A percentile compares a stretch with the other conserved stretches of the same genome.
These are phyloP conservation scores for Liopterus haemorrhoidalis DNA, from an alignment of 2,888 invertebrate genomes.

Conservation along the genomic window DNA sequence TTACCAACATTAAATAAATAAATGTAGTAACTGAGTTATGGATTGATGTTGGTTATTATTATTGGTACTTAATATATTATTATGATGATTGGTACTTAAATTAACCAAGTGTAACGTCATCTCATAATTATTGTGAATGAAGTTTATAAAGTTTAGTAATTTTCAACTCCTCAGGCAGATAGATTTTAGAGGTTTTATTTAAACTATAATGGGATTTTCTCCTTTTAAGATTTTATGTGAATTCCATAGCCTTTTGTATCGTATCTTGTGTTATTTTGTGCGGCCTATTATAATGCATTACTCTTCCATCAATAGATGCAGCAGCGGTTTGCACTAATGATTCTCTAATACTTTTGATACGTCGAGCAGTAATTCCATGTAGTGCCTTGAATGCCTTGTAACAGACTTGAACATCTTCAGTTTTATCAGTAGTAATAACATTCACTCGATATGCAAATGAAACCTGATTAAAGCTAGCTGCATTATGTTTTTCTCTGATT, in stretches of 20 bases:
- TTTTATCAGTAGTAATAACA: too few species aligned
- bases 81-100: too few species aligned
- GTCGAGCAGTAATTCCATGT: neutral
- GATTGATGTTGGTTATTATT: too few species aligned
- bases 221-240: neutral
- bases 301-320: neutral
- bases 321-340: neutral
- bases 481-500: too few species aligned
- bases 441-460: too few species aligned
- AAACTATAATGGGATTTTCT: conserved; percentile 2
- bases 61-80: too few species aligned
- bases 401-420: neutral
- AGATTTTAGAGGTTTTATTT: neutral
- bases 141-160: too few species aligned
- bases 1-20: too few species aligned
- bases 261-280: neutral
- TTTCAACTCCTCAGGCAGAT: conserved; percentile 1
- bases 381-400: neutral
- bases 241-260: neutral
- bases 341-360: neutral
- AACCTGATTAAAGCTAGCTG: too few species aligned
- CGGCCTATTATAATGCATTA: neutral
- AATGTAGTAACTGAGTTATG: too few species aligned
- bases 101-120: too few species aligned
- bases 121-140: too few species aligned